A percentile compares a stretch with the other conserved stretches of the same genome.
Evolutionary conservation across 2,888 invertebrate genomes (phyloP).

Genomic region (Pseudococcus viburni): DNA sequence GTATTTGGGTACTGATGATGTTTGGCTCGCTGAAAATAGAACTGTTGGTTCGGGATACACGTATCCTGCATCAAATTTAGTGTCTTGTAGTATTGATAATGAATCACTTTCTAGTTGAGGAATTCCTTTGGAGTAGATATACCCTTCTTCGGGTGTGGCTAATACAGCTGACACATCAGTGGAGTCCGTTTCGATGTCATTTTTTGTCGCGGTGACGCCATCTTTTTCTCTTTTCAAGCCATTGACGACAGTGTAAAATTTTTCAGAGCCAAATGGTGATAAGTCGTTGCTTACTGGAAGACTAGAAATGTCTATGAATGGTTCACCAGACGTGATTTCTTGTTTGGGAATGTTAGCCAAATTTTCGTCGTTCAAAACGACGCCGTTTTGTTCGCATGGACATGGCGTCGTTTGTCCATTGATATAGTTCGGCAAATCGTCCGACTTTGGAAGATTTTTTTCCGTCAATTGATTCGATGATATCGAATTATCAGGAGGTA

Average conservation of each 20-base stretch:
- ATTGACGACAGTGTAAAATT: too few species aligned
- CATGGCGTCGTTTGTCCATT: not conserved
- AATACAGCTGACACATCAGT: not conserved
- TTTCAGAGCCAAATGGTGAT: not conserved
- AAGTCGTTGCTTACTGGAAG: not conserved
- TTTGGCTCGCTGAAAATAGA: too few species aligned
- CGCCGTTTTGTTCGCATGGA: not conserved
- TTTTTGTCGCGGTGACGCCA: not conserved
- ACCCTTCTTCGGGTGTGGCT: not conserved
- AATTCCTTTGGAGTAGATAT: not conserved
- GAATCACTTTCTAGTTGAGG: not conserved
- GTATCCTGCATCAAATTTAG: not conserved
- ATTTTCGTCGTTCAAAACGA: not conserved
- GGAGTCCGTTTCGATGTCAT: not conserved
- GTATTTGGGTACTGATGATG: too few species aligned
- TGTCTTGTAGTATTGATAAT: too few species aligned
- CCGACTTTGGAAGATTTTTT: not conserved
- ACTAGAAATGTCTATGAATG: too few species aligned
- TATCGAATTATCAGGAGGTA: constrained; percentile 17
- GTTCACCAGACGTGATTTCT: not conserved
- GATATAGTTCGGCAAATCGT: not conserved
- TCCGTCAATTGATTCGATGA: not conserved
- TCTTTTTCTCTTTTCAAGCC: not conserved
- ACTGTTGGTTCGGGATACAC: not conserved
- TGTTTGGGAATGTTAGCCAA: not conserved